A percentile compares a stretch with the other conserved stretches of the same genome.
These are phyloP conservation scores for Drosophila monieri DNA, from an alignment of 2,888 invertebrate genomes.

Conservation along the genomic window DNA sequence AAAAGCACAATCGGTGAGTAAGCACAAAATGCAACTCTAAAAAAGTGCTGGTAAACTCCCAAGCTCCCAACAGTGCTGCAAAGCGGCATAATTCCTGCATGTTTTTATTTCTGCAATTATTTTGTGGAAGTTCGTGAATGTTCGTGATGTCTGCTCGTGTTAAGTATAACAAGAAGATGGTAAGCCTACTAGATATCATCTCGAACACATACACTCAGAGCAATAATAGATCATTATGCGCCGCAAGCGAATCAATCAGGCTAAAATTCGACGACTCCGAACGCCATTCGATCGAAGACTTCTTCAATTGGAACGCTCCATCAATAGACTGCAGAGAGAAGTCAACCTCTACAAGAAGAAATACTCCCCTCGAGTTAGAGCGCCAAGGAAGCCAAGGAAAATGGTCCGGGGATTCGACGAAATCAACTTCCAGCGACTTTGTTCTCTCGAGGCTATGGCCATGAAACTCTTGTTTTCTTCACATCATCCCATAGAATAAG, in stretches of 20 bases:
- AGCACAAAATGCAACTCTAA: neutral
- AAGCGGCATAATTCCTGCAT: neutral
- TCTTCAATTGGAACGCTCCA: conserved; percentile 7
- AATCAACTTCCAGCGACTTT: neutral
- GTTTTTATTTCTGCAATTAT: neutral
- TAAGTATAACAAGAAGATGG: conserved; percentile 14
- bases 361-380: neutral
- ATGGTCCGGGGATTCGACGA: neutral
- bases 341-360: conserved; percentile 14
- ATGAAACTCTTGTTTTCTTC: neutral
- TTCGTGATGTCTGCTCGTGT: neutral
- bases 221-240: neutral
- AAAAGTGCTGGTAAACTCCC: neutral
- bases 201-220: neutral
- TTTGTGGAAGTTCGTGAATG: no score
- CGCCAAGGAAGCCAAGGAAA: neutral
- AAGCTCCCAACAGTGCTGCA: neutral
- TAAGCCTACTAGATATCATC: neutral
- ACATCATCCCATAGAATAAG: neutral
- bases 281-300: conserved; percentile 3
- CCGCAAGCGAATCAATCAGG: neutral
- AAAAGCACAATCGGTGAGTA: no score
- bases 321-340: conserved; percentile 10
- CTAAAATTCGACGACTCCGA: neutral
- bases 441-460: neutral